These are phyloP conservation scores for Drosophila busckii DNA, from an alignment of 1,140 invertebrate genomes.

Conservation along the genomic window DNA sequence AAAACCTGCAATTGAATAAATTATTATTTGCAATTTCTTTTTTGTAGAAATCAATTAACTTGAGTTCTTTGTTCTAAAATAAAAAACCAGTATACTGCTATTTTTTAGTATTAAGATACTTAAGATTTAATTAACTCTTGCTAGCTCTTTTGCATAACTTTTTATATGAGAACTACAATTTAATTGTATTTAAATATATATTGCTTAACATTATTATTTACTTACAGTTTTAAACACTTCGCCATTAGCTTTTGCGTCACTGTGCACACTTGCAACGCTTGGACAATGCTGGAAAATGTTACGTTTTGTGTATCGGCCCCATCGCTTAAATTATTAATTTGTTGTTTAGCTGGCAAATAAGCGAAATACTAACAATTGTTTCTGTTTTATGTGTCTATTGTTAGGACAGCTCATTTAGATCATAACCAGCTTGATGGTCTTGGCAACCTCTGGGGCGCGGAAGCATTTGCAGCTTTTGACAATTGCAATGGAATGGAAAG, in stretches of 20 bases:
- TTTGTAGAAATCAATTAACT: too few species aligned
- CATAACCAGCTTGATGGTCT: constrained; percentile 26
- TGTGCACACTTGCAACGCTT: constrained; percentile 44
- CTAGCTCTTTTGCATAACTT: too few species aligned
- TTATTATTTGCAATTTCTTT: too few species aligned
- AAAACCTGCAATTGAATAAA: too few species aligned
- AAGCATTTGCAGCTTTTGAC: constrained; percentile 10
- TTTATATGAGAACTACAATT: too few species aligned
- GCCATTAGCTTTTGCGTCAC: constrained; percentile 6
- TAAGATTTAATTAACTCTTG: too few species aligned
- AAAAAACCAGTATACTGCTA: too few species aligned
- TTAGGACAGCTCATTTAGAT: constrained; percentile 45
- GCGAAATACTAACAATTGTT: constrained; percentile 11
- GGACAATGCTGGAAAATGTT: constrained; percentile 51
- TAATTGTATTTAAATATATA: too few species aligned
- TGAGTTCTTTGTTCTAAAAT: too few species aligned
- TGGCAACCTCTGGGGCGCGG: neutral
- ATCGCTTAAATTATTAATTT: constrained; percentile 50
- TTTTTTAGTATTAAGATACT: too few species aligned
- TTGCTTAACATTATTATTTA: neutral
- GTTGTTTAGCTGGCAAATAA: constrained; percentile 5
- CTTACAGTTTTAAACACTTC: neutral
- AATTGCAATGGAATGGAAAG: neutral
- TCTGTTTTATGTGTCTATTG: constrained; percentile 60
- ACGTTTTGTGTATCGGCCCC: constrained; percentile 28